Conservation (phyloP, 2,113 vertebrate genomes). For the Bungarus multicinctus region DNA sequence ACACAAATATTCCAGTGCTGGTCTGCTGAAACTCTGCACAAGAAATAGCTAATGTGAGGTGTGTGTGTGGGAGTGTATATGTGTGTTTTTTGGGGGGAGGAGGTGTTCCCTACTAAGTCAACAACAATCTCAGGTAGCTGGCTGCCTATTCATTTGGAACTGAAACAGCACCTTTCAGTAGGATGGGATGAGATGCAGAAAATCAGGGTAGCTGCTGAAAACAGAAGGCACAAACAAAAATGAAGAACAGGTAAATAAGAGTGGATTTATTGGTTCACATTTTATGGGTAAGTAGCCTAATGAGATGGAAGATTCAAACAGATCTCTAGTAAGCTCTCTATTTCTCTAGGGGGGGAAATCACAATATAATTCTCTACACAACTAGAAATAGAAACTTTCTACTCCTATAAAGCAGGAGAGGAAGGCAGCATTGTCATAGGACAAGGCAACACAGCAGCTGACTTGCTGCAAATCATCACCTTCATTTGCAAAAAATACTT, state of each 20-base stretch:
- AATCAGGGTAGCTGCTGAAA: background rate
- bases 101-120: background rate
- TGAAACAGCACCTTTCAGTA: background rate
- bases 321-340: background rate
- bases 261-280: background rate
- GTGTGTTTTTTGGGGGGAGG: background rate
- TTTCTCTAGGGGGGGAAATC: background rate
- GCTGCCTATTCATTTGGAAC: background rate
- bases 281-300: background rate
- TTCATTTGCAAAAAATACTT: background rate
- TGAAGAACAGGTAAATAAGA: background rate
- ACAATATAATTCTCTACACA: background rate
- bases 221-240: background rate
- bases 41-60: background rate
- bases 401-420: background rate
- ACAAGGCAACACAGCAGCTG: background rate
- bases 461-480: background rate
- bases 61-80: background rate
- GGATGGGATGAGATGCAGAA: background rate
- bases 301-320: background rate
- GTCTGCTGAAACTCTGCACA: background rate
- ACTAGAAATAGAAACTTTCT: background rate
- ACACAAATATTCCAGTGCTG: background rate
- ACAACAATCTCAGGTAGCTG: background rate
- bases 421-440: background rate